These are phyloP conservation scores for Tribolium madens DNA, from an alignment of 1,140 invertebrate species.

Conservation along the genomic window DNA sequence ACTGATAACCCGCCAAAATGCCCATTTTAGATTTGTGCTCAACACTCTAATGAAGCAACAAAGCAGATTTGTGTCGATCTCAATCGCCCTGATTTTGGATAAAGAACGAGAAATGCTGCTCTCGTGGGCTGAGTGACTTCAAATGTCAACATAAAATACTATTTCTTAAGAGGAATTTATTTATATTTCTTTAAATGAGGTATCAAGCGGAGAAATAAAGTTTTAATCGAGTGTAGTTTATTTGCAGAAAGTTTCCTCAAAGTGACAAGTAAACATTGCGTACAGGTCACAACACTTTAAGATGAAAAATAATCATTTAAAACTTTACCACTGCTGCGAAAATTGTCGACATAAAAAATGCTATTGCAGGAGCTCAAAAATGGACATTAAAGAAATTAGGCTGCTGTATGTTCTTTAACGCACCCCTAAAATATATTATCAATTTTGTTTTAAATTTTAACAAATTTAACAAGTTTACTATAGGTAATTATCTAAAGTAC, in stretches of 20 bases:
- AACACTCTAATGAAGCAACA: constrained; percentile 30
- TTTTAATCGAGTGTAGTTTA: constrained; percentile 34
- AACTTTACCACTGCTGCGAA: background rate
- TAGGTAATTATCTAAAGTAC: no score
- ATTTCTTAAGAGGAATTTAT: background rate
- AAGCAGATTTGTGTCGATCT: background rate
- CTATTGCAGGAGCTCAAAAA: no score
- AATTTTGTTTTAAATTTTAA: no score
- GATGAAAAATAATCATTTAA: constrained; percentile 15
- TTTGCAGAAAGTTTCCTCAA: constrained; percentile 7
- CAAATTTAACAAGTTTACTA: no score
- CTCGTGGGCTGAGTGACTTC: background rate
- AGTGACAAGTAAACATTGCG: constrained; percentile 2
- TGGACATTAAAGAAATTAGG: no score
- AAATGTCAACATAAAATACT: background rate
- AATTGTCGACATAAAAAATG: background rate
- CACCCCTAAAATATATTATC: no score
- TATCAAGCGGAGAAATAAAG: constrained; percentile 11
- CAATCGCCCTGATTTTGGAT: no score
- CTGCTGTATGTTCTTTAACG: no score
- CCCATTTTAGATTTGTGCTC: constrained; percentile 7
- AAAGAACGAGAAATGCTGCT: background rate
- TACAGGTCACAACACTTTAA: constrained; percentile 19
- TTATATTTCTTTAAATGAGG: background rate
- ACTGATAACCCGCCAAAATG: constrained; percentile 35